These are phyloP conservation scores for Pelobates cultripes DNA, from an alignment of 2,797 vertebrate genomes.

Conservation along the genomic window DNA sequence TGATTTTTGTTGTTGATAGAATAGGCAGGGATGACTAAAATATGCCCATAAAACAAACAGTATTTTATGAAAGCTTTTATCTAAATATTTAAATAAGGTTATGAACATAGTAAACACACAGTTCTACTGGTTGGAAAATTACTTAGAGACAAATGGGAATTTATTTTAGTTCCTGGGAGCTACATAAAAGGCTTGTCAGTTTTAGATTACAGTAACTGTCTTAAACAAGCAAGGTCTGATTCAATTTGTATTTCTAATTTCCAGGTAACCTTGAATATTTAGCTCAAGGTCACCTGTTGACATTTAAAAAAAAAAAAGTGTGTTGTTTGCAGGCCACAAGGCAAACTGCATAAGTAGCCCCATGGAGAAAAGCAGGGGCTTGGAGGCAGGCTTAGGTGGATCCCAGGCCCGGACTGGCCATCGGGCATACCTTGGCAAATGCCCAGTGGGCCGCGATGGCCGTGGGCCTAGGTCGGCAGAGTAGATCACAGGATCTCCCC, in stretches of 20 bases:
- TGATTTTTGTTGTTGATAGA: background rate
- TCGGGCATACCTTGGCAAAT: no score
- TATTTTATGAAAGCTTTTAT: slow-evolving; percentile 1
- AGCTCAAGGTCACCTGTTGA: background rate
- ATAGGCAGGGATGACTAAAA: background rate
- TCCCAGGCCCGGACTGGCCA: no score
- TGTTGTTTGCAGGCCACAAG: no score
- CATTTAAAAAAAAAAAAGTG: no score
- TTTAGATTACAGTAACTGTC: background rate
- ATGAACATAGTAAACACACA: background rate
- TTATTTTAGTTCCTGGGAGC: background rate
- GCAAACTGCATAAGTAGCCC: no score
- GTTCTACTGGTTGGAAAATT: background rate
- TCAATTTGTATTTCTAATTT: background rate
- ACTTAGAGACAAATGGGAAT: background rate
- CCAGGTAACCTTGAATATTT: background rate
- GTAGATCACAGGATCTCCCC: no score
- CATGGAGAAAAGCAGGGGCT: no score
- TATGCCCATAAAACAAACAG: background rate
- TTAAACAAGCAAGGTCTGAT: background rate
- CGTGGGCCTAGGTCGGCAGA: no score
- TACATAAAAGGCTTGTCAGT: background rate
- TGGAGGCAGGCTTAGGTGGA: no score
- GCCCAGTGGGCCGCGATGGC: no score
- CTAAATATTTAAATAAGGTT: slow-evolving; percentile 9